phyloP scores from a whole-genome alignment of 1,140 invertebrate genomes.

The Caenorhabditis inopinata region DNA sequence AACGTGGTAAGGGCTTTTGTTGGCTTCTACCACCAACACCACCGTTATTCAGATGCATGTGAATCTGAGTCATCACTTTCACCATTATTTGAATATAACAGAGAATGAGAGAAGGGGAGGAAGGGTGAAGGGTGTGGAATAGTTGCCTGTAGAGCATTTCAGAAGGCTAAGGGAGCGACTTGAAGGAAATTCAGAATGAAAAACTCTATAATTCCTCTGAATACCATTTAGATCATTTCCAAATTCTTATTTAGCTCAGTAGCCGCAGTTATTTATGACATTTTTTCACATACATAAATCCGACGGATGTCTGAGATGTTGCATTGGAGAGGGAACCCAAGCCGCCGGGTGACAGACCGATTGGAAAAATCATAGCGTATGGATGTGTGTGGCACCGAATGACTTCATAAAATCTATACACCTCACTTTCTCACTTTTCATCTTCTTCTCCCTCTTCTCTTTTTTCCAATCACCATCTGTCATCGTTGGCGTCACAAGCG shows the following conservation, averaged over 20 bases:
- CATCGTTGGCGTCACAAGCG: slow-evolving; percentile 29
- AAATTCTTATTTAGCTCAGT: no score
- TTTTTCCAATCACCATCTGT: slow-evolving; percentile 23
- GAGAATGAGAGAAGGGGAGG: no score
- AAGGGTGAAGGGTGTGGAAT: no score
- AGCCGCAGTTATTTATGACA: background rate
- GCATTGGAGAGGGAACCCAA: background rate
- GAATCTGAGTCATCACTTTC: background rate
- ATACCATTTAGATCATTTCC: no score
- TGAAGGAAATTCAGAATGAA: no score
- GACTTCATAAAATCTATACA: slow-evolving; percentile 34
- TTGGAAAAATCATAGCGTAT: slow-evolving; percentile 21
- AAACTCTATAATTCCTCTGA: no score
- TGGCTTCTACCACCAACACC: no score
- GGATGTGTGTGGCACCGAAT: slow-evolving; percentile 20
- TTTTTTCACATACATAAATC: background rate
- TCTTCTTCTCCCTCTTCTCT: background rate
- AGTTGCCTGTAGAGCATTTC: no score
- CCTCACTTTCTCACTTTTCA: background rate
- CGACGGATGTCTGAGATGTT: background rate
- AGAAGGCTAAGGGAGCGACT: no score
- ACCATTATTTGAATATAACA: no score
- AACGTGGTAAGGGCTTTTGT: background rate
- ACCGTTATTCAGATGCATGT: background rate
- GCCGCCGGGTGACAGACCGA: background rate